Evolutionary conservation across 2,113 vertebrate genomes (phyloP).

Genomic region (Ellobius talpinus): DNA sequence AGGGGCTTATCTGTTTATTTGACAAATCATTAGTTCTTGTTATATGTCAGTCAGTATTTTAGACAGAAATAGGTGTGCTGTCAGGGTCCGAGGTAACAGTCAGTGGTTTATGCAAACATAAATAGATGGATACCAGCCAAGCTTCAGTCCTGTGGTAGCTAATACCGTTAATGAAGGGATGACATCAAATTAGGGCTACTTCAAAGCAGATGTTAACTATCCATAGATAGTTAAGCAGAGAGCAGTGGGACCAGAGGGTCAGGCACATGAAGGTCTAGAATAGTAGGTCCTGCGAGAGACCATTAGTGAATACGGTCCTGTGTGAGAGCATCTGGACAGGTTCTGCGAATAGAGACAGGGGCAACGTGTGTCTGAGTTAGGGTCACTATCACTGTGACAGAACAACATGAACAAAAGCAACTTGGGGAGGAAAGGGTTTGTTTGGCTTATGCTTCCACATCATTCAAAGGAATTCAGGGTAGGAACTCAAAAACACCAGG

Average conservation of each 20-base stretch:
- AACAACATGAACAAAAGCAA: background rate
- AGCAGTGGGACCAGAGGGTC: background rate
- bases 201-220: background rate
- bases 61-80: background rate
- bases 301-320: background rate
- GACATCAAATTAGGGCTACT: background rate
- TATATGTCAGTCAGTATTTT: constrained; percentile 13
- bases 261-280: background rate
- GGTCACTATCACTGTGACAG: too few species aligned
- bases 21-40: background rate
- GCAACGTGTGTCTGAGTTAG: background rate
- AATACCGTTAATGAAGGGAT: background rate
- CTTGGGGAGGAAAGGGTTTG: background rate
- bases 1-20: background rate
- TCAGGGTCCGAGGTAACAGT: background rate
- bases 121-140: background rate
- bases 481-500: too few species aligned
- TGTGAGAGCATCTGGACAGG: background rate
- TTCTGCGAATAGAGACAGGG: background rate
- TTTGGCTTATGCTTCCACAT: background rate
- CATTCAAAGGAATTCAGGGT: background rate
- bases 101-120: background rate
- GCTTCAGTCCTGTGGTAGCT: background rate
- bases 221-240: background rate
- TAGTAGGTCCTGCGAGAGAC: background rate